Percentiles rank a stretch among this genome's conserved stretches.
phyloP scores from a whole-genome alignment of 2,797 vertebrate species.

The Eutrigla gurnardus region DNA sequence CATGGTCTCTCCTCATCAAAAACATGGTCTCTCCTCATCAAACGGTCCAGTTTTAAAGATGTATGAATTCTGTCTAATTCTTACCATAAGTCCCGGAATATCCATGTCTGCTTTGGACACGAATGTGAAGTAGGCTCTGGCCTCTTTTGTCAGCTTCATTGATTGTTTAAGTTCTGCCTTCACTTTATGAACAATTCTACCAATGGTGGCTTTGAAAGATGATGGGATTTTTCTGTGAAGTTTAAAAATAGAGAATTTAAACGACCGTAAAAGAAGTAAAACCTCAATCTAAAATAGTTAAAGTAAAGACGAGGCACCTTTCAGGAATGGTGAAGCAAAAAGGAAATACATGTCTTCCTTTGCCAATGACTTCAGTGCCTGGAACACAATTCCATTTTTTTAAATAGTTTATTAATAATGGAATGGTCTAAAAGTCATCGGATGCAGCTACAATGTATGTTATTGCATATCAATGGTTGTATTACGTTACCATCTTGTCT shows the following conservation, averaged over 20 bases:
- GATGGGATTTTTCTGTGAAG: conserved; percentile 75
- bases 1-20: background rate
- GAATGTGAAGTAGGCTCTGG: conserved; percentile 70
- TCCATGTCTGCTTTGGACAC: conserved; percentile 71
- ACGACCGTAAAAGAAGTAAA: accelerated
- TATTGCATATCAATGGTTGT: background rate
- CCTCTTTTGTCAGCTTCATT: conserved; percentile 61
- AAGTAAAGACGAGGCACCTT: conserved; percentile 48
- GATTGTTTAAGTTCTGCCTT: conserved; percentile 74
- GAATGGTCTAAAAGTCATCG: background rate
- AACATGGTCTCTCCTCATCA: background rate
- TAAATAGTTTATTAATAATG: background rate
- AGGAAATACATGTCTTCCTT: conserved; percentile 74
- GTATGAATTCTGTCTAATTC: background rate
- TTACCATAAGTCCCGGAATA: conserved; percentile 71
- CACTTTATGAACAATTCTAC: conserved; percentile 74
- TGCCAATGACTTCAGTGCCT: conserved; percentile 63
- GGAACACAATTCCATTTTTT: background rate
- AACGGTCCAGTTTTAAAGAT: background rate
- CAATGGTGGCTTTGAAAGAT: conserved; percentile 63
- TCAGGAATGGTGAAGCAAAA: conserved; percentile 78
- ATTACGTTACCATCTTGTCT: conserved; percentile 70
- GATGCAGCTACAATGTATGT: no score
- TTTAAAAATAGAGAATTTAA: background rate
- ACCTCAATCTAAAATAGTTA: accelerated